These are phyloP conservation scores for Panagrolaimus sp. DNA, from an alignment of 1,140 invertebrate species.

Conservation along the genomic window DNA sequence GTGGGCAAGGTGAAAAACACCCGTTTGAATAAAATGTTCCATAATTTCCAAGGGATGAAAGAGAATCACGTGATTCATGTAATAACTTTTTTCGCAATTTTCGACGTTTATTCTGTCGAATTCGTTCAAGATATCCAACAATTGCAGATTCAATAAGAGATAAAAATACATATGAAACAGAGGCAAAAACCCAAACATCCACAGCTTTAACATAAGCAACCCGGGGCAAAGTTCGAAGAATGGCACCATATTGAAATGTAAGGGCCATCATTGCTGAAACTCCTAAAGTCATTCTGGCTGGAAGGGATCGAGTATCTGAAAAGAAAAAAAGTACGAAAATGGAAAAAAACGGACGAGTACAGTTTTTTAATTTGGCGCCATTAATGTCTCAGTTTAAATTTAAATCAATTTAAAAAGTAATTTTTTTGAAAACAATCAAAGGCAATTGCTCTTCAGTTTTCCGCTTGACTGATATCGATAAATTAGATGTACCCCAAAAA, in stretches of 20 bases:
- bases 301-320: slow-evolving; percentile 23
- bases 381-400: too few species aligned
- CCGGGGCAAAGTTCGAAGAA: slow-evolving; percentile 22
- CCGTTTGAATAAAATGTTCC: background rate
- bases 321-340: slow-evolving; percentile 12
- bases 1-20: background rate
- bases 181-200: slow-evolving; percentile 26
- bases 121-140: slow-evolving; percentile 16
- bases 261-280: slow-evolving; percentile 26
- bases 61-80: background rate
- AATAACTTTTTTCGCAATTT: background rate
- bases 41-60: slow-evolving; percentile 2
- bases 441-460: too few species aligned
- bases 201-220: slow-evolving; percentile 24
- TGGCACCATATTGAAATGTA: slow-evolving; percentile 24
- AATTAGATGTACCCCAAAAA: too few species aligned
- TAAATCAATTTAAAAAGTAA: too few species aligned
- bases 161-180: slow-evolving; percentile 23
- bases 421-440: too few species aligned
- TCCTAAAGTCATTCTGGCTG: slow-evolving; percentile 27
- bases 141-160: slow-evolving; percentile 27
- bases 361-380: too few species aligned
- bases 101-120: background rate
- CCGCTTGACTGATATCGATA: too few species aligned
- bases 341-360: slow-evolving; percentile 17